A percentile compares a stretch with the other conserved stretches of the same genome.
These are phyloP conservation scores for Chloroceryle inda DNA, from an alignment of 2,797 vertebrate genomes.

Conservation along the genomic window DNA sequence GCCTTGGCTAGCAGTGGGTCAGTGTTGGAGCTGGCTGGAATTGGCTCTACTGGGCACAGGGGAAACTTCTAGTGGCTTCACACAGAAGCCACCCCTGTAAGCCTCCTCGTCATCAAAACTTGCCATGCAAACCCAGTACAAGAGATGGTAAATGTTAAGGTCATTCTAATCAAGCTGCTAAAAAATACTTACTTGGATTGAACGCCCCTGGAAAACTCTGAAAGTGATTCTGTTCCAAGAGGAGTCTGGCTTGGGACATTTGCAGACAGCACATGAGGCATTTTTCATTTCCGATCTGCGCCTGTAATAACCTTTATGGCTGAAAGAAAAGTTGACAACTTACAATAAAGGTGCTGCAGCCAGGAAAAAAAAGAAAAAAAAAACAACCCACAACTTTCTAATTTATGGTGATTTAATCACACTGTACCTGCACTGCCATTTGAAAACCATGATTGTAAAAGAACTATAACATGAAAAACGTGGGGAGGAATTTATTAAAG, in stretches of 20 bases:
- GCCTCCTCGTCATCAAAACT: neutral
- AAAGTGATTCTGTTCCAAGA: slow-evolving; percentile 9
- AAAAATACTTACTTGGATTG: neutral
- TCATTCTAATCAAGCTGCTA: neutral
- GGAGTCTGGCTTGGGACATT: slow-evolving; percentile 22
- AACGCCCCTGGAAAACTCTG: neutral
- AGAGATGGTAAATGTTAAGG: neutral
- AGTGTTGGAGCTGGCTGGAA: neutral
- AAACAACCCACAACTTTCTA: neutral
- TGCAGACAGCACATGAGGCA: neutral
- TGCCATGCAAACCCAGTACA: neutral
- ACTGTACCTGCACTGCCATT: slow-evolving; percentile 41
- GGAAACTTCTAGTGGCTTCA: neutral
- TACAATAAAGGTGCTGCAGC: slow-evolving; percentile 49
- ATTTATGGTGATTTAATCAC: slow-evolving; percentile 68
- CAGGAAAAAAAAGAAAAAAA: neutral
- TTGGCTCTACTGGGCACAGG: neutral
- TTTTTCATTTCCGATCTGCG: slow-evolving; percentile 59
- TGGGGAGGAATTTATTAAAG: slow-evolving; percentile 71
- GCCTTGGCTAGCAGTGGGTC: neutral
- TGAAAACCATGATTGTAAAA: slow-evolving; percentile 64
- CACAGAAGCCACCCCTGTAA: neutral
- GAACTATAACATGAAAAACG: slow-evolving; percentile 65
- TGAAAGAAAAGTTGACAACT: slow-evolving; percentile 34
- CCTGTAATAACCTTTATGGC: slow-evolving; percentile 49